Base-by-base conservation (phyloP, 2,797 vertebrate genomes). In the Danio albolineatus region DNA sequence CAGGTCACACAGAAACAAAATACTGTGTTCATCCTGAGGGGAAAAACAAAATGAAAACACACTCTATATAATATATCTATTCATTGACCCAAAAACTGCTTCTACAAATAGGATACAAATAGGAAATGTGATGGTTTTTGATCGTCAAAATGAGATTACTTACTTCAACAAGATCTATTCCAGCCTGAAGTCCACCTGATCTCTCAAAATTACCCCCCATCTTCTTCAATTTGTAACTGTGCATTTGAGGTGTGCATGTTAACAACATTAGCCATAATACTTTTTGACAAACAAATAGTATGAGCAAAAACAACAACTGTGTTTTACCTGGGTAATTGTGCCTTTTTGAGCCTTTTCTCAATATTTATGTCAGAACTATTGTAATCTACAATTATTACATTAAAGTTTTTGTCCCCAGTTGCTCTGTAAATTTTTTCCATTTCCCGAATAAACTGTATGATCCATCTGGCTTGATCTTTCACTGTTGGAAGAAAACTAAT, bases 381-480 rank as follows among this genome's bases (percentile, higher is more conserved):
- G n/a, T 91, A 96, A 87, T 96, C 95, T 0, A 92, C 88, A 87
- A 96, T 90, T 84, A 95, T 92, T 83, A 96, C 0, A 0, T 88
- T 95, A 90, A 96, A 94, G 78, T 92, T 86, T 0, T 89, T 85
- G 84, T 96, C 95, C 0, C 90, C 84, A 0, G 94, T 95, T 71
- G 81, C 81, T 80, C 14, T 87, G 64, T 88, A 89, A 0, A 96
- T 83, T 65, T 84, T 88, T 73, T 95, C 95, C 95, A 96, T 95
- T 85, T 96, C 94, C 1, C 86, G 85, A 84, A 96, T 95, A 78
- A 96, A 95, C 56, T 95, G 94, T 74, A 92, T 90, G 2, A 95
- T 92, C 95, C 95, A 96, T 0, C 94, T 94, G 0, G 95, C 95
- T 84, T 96, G 95, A 89, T 95, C 94, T 88, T 95, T 96, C 70